Evolutionary conservation across 2,797 vertebrate species (phyloP).

Genomic region (Malacoraja senta): DNA sequence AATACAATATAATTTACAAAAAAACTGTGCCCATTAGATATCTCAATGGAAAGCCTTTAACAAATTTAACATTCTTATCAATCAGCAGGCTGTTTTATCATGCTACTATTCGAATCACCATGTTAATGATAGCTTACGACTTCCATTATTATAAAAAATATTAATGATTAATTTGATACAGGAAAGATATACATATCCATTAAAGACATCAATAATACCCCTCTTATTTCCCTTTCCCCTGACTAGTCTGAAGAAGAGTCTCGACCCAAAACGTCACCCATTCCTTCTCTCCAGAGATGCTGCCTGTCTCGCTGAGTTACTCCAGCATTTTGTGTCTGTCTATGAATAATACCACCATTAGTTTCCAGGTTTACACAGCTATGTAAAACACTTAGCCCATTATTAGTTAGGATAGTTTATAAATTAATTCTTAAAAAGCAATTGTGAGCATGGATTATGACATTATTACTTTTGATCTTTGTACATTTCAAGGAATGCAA

Average conservation of each 20-base stretch:
- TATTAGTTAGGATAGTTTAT: background rate
- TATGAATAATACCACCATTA: background rate
- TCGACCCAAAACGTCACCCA: too few species aligned
- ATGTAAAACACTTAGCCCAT: background rate
- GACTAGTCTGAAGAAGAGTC: too few species aligned
- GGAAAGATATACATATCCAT: background rate
- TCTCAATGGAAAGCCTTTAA: background rate
- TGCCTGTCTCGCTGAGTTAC: too few species aligned
- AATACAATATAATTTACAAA: slow-evolving; percentile 1
- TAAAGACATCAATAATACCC: background rate
- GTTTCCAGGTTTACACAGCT: background rate
- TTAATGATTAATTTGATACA: background rate
- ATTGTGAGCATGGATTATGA: background rate
- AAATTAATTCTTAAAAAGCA: slow-evolving; percentile 29
- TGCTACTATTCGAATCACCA: background rate
- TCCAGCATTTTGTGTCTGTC: background rate
- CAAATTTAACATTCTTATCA: background rate
- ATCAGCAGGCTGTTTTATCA: background rate
- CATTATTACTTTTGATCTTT: slow-evolving; percentile 20
- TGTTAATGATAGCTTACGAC: background rate
- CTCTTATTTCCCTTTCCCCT: too few species aligned
- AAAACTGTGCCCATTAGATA: background rate
- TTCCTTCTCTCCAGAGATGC: too few species aligned
- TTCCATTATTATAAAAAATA: background rate
- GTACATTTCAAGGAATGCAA: slow-evolving; percentile 8